Evolutionary conservation across 2,888 invertebrate genomes (phyloP).

Genomic region (Oligia latruncula): DNA sequence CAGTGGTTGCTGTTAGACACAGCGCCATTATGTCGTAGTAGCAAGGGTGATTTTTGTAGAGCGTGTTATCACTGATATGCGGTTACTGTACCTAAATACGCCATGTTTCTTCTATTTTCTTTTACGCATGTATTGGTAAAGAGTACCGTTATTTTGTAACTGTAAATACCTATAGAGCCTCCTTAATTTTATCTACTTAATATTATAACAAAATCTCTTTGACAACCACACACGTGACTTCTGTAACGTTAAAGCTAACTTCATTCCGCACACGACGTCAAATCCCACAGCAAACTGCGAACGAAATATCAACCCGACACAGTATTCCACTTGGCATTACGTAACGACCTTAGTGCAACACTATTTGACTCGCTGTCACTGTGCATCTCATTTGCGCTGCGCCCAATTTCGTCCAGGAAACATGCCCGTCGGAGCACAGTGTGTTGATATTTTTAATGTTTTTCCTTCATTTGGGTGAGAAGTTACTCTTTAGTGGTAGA

Average conservation of each 20-base stretch:
- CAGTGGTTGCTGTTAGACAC: neutral
- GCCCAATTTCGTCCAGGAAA: conserved; percentile 36
- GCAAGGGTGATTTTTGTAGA: neutral
- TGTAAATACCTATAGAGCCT: neutral
- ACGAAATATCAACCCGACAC: conserved; percentile 42
- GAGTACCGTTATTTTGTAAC: neutral
- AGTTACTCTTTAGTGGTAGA: conserved; percentile 6
- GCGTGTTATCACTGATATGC: neutral
- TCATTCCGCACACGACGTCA: conserved; percentile 22
- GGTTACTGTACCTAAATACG: neutral
- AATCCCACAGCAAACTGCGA: conserved; percentile 19
- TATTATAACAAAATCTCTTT: neutral
- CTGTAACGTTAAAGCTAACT: conserved; percentile 12
- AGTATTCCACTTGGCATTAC: conserved; percentile 28
- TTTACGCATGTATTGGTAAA: neutral
- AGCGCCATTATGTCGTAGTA: neutral
- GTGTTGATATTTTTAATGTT: conserved; percentile 24
- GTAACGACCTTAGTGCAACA: conserved; percentile 41
- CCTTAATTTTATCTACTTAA: neutral
- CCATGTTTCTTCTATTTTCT: neutral
- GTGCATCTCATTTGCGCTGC: conserved; percentile 46
- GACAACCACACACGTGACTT: neutral
- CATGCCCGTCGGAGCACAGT: conserved; percentile 11
- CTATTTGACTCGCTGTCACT: conserved; percentile 36
- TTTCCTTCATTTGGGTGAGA: conserved; percentile 18